Evolutionary conservation across 2,797 vertebrate species (phyloP), one percentile per base, ranked within the genome.

Genomic region (Macropodus opercularis): DNA sequence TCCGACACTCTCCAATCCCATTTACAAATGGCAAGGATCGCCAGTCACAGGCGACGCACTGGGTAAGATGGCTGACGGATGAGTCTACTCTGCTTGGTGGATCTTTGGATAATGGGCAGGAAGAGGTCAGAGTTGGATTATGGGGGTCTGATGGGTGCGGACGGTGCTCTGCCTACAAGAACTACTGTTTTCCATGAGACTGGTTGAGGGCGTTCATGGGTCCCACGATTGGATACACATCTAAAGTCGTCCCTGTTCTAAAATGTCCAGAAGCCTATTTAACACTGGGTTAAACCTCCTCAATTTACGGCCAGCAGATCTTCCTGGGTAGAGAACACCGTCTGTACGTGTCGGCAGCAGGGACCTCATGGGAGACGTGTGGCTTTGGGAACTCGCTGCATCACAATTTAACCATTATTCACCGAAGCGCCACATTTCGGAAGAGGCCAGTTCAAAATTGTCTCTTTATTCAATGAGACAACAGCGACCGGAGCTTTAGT

Each of bases 61-160:
- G 71, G 23, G 48, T 46, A 27, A 63, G 44, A 64, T 36, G 39
- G 13, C 72, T 88, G 87, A 89, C 84, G 54, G 77, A 91, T 85
- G 75, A 63, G 36, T 64, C 38, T 62, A 70, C 54, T 86, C 72
- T 72, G 38, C 63, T 29, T 51, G 63, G 43, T 15, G 41, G 74
- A 69, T 80, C 62, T 79, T 63, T 72, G 69, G 74, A 72, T 79
- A 68, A 72, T 67, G 49, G 69, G 48, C 49, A 32, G 60, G 49
- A 73, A 22, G 46, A 44, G 80, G 75, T 79, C 67, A 62, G 34
- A 52, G 51, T 39, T 71, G 61, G 68, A 66, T 70, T 50, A 70
- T 61, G 56, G 68, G 38, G 29, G 53, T 57, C 49, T 65, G 48
- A 38, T 27, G 61, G 64, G 35, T 47, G 48, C 36, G 57, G 61